Evolutionary conservation across 2,888 invertebrate species (phyloP).

Genomic region (Apoderus coryli): DNA sequence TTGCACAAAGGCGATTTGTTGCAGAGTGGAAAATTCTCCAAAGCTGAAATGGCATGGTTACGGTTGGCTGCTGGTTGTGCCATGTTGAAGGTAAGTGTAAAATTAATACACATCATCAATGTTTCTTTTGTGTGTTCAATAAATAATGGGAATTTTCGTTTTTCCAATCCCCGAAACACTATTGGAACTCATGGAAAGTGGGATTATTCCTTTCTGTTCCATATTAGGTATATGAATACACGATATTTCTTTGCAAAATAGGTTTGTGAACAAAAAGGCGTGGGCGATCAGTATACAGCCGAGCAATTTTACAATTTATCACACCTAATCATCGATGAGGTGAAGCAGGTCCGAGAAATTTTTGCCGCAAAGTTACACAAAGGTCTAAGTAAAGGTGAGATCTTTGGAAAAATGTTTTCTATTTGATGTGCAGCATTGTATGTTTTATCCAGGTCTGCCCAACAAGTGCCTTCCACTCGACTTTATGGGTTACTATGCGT

Average conservation of each 20-base stretch:
- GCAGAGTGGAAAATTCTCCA: slow-evolving; percentile 58
- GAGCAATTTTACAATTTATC: slow-evolving; percentile 93
- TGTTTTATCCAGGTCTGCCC: slow-evolving; percentile 57
- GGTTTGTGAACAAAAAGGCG: slow-evolving; percentile 88
- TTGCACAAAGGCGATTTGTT: slow-evolving; percentile 59
- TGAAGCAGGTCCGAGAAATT: slow-evolving; percentile 55
- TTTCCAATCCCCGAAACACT: too few species aligned
- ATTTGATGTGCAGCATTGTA: too few species aligned
- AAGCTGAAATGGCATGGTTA: slow-evolving; percentile 87
- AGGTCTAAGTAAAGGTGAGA: slow-evolving; percentile 46
- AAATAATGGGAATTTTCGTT: too few species aligned
- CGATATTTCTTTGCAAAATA: too few species aligned
- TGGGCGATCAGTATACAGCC: slow-evolving; percentile 85
- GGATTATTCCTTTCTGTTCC: too few species aligned
- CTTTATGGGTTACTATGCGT: slow-evolving; percentile 68
- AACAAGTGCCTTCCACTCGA: slow-evolving; percentile 86
- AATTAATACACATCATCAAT: too few species aligned
- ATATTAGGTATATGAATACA: too few species aligned
- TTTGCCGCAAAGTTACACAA: slow-evolving; percentile 90
- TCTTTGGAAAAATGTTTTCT: too few species aligned
- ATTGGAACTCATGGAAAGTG: too few species aligned
- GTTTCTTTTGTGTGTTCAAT: too few species aligned
- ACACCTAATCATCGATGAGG: slow-evolving; percentile 75
- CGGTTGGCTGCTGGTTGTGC: slow-evolving; percentile 86
- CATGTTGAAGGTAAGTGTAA: slow-evolving; percentile 71